These are phyloP conservation scores for Drosophila austrosaltans DNA, from an alignment of 2,888 invertebrate genomes.

Conservation along the genomic window DNA sequence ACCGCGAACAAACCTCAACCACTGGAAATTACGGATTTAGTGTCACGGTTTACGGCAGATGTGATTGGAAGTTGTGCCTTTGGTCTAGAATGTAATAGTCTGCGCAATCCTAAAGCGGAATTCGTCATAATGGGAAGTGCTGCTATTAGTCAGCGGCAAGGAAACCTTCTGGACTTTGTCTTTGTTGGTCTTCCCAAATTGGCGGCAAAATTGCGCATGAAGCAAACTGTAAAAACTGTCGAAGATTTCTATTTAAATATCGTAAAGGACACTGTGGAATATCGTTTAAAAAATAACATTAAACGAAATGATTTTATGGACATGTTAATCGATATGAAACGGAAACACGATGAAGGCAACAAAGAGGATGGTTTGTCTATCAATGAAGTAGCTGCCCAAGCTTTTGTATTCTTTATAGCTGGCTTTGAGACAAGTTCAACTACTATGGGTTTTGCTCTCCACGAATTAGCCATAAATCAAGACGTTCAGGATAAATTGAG, in stretches of 20 bases:
- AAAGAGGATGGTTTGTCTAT: constrained; percentile 65
- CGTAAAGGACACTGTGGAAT: constrained; percentile 62
- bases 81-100: constrained; percentile 84
- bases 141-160: constrained; percentile 57
- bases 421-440: constrained; percentile 85
- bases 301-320: constrained; percentile 86
- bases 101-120: constrained; percentile 81
- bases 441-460: constrained; percentile 84
- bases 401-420: constrained; percentile 85
- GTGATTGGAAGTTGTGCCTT: constrained; percentile 84
- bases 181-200: constrained; percentile 49
- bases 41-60: constrained; percentile 84
- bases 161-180: constrained; percentile 28
- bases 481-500: constrained; percentile 83
- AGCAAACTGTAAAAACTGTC: constrained; percentile 59
- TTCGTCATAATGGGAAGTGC: constrained; percentile 79
- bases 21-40: constrained; percentile 83
- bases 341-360: constrained; percentile 57
- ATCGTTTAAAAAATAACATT: constrained; percentile 78
- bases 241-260: constrained; percentile 83
- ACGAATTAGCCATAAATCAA: constrained; percentile 84
- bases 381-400: constrained; percentile 84
- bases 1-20: constrained; percentile 14
- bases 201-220: constrained; percentile 62
- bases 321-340: constrained; percentile 78